phyloP scores from a whole-genome alignment of 2,888 invertebrate genomes.

The Eutolmus rufibarbis region DNA sequence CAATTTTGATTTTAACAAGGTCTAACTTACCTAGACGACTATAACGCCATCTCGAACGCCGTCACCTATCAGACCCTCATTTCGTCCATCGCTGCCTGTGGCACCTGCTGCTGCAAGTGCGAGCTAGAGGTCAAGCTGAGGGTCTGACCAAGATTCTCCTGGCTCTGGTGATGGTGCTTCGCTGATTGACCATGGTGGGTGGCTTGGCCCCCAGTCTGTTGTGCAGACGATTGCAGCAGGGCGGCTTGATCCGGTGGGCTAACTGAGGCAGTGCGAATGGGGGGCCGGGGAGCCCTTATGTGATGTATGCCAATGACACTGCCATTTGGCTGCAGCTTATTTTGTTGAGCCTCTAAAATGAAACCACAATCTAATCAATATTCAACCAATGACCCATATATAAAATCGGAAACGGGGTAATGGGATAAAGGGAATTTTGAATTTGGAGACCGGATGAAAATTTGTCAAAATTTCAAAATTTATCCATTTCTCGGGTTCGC shows the following conservation, averaged over 20 bases:
- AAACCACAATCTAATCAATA: conserved; percentile 47
- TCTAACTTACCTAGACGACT: conserved; percentile 60
- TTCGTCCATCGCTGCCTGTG: conserved; percentile 86
- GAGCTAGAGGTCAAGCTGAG: conserved; percentile 59
- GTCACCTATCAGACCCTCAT: conserved; percentile 84
- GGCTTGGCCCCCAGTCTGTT: conserved; percentile 1
- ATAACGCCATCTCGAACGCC: conserved; percentile 63
- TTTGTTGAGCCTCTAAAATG: conserved; percentile 51
- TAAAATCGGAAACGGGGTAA: neutral
- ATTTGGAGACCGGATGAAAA: neutral
- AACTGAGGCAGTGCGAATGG: conserved; percentile 60
- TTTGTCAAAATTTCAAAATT: conserved; percentile 14
- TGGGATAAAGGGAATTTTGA: neutral
- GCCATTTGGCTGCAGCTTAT: conserved; percentile 60
- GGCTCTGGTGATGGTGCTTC: conserved; percentile 41
- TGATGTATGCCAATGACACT: conserved; percentile 57
- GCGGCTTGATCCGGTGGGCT: conserved; percentile 42
- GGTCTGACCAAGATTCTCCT: conserved; percentile 62
- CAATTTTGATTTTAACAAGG: neutral
- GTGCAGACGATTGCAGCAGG: neutral
- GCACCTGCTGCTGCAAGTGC: conserved; percentile 68
- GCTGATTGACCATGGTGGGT: conserved; percentile 36
- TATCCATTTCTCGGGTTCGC: neutral
- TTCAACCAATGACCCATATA: conserved; percentile 8
- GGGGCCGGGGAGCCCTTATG: conserved; percentile 62